A percentile compares a stretch with the other conserved stretches of the same genome.
Conservation (phyloP, 2,888 invertebrate genomes). For the Molorchus minor region DNA sequence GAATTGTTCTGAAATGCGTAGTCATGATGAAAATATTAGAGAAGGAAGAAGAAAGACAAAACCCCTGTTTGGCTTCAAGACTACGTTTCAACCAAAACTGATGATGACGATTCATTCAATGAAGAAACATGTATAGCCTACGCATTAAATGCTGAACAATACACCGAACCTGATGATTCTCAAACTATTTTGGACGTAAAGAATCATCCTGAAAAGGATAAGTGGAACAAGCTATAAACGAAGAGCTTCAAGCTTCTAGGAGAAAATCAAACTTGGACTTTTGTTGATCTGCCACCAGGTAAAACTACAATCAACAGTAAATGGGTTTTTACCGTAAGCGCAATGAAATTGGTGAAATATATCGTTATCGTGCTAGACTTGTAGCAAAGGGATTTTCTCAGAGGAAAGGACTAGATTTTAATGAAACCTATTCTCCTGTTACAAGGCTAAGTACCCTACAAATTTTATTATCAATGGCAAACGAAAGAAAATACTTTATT, state of each 20-base stretch:
- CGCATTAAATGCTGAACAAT: too few species aligned
- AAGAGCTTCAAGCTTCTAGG: background rate
- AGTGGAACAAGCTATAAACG: conserved; percentile 10
- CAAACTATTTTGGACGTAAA: too few species aligned
- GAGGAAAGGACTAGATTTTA: background rate
- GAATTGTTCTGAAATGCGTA: too few species aligned
- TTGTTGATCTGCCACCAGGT: background rate
- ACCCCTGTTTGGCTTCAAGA: too few species aligned
- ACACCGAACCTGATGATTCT: too few species aligned
- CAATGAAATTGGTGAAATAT: background rate
- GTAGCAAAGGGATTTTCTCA: conserved; percentile 1
- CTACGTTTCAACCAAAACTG: too few species aligned
- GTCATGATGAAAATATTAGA: too few species aligned
- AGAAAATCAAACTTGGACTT: conserved; percentile 4
- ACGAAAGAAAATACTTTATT: conserved; percentile 13
- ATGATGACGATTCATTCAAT: too few species aligned
- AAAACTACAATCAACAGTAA: background rate
- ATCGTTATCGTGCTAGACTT: background rate
- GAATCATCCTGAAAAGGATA: too few species aligned
- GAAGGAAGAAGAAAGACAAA: too few species aligned
- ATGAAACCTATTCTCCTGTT: conserved; percentile 14
- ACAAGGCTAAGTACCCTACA: background rate
- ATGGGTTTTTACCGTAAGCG: conserved; percentile 12
- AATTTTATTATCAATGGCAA: conserved; percentile 1
- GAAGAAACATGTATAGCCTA: too few species aligned